phyloP scores from a whole-genome alignment of 1,140 invertebrate species.

The Yoshiicerus persimilis region DNA sequence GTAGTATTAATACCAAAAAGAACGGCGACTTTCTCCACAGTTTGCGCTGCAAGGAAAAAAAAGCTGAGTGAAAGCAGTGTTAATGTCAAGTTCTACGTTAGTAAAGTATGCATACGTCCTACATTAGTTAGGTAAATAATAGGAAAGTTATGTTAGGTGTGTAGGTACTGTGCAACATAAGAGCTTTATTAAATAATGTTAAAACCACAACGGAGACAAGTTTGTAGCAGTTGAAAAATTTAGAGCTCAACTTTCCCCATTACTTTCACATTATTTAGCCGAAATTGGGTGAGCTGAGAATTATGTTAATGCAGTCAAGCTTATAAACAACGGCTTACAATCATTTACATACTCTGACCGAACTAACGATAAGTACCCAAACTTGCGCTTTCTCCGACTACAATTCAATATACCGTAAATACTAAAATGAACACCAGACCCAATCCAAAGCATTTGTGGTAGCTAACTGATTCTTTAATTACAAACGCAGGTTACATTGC shows the following conservation, averaged over 20 bases:
- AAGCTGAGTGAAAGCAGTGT: neutral
- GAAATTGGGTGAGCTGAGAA: neutral
- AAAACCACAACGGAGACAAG: slow-evolving; percentile 22
- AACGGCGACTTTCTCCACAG: neutral
- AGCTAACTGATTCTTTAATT: neutral
- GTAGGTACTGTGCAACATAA: neutral
- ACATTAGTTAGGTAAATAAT: neutral
- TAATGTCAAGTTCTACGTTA: neutral
- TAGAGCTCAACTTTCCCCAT: slow-evolving; percentile 22
- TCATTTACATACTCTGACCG: neutral
- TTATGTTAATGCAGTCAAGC: slow-evolving; percentile 13
- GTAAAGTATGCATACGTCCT: neutral
- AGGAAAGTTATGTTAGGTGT: neutral
- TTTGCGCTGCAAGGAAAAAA: too few relatives aligned
- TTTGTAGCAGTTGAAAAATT: slow-evolving; percentile 20
- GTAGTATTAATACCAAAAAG: neutral
- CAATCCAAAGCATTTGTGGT: neutral
- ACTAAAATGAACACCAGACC: neutral
- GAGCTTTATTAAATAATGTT: slow-evolving; percentile 25
- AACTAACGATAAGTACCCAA: neutral
- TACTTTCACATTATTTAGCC: slow-evolving; percentile 10
- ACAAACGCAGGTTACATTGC: too few relatives aligned
- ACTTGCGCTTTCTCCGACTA: neutral
- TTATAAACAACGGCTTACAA: slow-evolving; percentile 1
- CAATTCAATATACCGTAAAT: neutral